These are phyloP conservation scores for Smittia sp. DNA, from an alignment of 2,888 invertebrate genomes.

Conservation along the genomic window DNA sequence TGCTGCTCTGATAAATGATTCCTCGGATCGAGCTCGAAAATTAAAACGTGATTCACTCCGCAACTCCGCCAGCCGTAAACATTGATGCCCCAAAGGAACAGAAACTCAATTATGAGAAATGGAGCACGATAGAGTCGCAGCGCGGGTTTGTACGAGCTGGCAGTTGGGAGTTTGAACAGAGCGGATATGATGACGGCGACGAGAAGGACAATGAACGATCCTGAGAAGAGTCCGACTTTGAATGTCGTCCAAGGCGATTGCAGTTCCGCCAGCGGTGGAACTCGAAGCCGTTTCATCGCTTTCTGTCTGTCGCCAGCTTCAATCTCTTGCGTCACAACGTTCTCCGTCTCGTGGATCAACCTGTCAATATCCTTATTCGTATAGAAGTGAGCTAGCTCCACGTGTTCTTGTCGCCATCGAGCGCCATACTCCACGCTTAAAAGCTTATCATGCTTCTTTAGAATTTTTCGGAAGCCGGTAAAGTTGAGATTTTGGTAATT, in stretches of 20 bases:
- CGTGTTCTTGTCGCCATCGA: constrained; percentile 74
- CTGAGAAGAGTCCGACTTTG: constrained; percentile 79
- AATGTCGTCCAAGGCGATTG: constrained; percentile 81
- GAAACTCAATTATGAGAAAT: constrained; percentile 69
- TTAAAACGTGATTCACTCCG: constrained; percentile 79
- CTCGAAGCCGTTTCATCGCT: constrained; percentile 83
- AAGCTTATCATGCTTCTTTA: constrained; percentile 87
- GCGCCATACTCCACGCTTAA: constrained; percentile 68
- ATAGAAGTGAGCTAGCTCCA: constrained; percentile 80
- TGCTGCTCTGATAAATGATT: constrained; percentile 75
- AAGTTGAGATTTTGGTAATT: constrained; percentile 87
- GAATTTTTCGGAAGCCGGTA: constrained; percentile 84
- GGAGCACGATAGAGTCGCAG: constrained; percentile 77
- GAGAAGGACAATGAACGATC: constrained; percentile 73
- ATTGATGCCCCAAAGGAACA: constrained; percentile 76
- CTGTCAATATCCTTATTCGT: constrained; percentile 82
- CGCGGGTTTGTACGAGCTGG: constrained; percentile 63
- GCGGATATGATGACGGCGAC: constrained; percentile 70
- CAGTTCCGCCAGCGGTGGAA: constrained; percentile 81
- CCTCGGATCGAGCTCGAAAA: constrained; percentile 77
- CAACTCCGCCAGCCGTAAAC: constrained; percentile 79
- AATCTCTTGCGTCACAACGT: constrained; percentile 64
- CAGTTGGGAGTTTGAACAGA: constrained; percentile 53
- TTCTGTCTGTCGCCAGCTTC: constrained; percentile 78
- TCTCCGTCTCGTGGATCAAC: constrained; percentile 77